A percentile compares a stretch with the other conserved stretches of the same genome.
Evolutionary conservation across 2,797 vertebrate species (phyloP).

Genomic region (Spinus olivaceus): DNA sequence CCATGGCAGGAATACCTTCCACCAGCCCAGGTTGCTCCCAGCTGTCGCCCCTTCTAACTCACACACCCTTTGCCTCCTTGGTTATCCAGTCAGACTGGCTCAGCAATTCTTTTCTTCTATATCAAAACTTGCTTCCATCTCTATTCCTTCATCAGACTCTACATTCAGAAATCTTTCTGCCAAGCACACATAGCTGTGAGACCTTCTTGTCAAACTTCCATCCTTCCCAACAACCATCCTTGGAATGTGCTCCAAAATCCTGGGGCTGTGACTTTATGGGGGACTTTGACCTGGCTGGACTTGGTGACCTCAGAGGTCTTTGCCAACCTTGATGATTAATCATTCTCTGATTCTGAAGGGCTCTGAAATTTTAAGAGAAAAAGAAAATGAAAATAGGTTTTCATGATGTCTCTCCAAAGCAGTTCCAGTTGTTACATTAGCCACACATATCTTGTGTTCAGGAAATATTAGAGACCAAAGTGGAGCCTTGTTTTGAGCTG

Average conservation of each 20-base stretch:
- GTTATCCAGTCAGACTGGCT: too few relatives aligned
- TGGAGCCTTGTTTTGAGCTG: background rate
- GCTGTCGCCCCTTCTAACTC: too few relatives aligned
- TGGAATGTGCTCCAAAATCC: background rate
- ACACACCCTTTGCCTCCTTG: too few relatives aligned
- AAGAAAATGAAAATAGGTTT: background rate
- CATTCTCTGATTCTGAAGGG: background rate
- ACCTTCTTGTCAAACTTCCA: too few relatives aligned
- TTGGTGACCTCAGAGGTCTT: background rate
- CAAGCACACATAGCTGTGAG: too few relatives aligned
- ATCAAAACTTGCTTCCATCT: too few relatives aligned
- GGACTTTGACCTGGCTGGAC: background rate
- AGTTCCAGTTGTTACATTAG: background rate
- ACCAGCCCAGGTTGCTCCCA: accelerated
- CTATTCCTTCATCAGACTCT: too few relatives aligned
- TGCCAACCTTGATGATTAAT: background rate
- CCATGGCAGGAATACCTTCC: background rate
- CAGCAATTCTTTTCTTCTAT: too few relatives aligned
- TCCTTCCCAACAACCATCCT: too few relatives aligned
- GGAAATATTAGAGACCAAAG: background rate
- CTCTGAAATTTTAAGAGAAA: background rate
- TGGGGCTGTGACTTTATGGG: background rate
- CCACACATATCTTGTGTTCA: background rate
- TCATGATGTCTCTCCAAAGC: background rate
- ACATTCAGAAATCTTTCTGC: too few relatives aligned